Percentiles rank a stretch among this genome's conserved stretches.
Conservation (phyloP, 2,888 invertebrate genomes). For the Myathropa florea region DNA sequence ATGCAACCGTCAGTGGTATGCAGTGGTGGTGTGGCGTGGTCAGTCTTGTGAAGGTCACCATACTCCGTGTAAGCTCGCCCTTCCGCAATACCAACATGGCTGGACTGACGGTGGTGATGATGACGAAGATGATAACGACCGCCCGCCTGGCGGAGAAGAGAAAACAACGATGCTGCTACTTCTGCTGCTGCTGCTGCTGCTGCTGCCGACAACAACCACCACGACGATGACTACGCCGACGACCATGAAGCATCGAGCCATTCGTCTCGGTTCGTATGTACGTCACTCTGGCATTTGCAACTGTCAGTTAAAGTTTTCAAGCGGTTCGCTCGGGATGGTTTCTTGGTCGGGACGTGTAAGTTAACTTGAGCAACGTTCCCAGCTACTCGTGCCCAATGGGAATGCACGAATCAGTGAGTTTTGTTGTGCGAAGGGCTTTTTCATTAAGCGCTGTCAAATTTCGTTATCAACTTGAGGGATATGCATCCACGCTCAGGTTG, state of each 20-base stretch:
- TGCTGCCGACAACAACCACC: background rate
- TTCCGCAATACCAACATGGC: constrained; percentile 19
- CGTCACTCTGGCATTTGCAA: constrained; percentile 56
- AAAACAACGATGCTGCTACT: background rate
- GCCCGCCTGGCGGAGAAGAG: background rate
- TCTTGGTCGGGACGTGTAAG: constrained; percentile 26
- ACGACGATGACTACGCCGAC: background rate
- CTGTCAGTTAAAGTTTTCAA: constrained; percentile 56
- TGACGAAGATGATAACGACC: constrained; percentile 9
- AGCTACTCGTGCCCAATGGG: constrained; percentile 26
- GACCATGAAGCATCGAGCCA: constrained; percentile 3
- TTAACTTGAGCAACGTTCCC: constrained; percentile 25
- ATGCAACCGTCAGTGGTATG: constrained; percentile 43
- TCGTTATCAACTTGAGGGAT: constrained; percentile 8
- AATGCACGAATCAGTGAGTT: constrained; percentile 11
- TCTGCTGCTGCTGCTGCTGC: constrained; percentile 5
- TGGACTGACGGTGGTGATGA: background rate
- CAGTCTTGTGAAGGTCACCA: constrained; percentile 60
- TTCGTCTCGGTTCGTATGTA: constrained; percentile 50
- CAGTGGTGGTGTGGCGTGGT: constrained; percentile 36
- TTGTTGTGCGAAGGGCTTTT: background rate
- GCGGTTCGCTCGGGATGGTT: constrained; percentile 43
- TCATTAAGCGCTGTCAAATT: constrained; percentile 24
- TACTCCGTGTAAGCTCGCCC: constrained; percentile 31
- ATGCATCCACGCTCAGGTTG: background rate